Evolutionary conservation across 2,113 vertebrate species (phyloP).

Genomic region (Gavia stellata): DNA sequence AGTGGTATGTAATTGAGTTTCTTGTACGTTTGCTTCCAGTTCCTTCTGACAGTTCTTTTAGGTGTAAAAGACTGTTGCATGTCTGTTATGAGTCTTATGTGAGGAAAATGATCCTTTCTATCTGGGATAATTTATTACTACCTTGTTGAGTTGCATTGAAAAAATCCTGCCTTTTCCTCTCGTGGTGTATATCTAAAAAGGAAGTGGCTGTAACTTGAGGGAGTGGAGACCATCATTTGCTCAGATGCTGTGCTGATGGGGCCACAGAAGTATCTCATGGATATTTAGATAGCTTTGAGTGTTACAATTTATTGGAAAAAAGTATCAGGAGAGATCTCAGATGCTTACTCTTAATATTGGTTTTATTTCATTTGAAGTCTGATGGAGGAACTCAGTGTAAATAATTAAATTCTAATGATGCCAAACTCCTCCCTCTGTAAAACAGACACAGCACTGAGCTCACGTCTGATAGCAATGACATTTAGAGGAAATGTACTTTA

Average conservation of each 20-base stretch:
- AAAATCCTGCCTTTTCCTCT: background rate
- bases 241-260: background rate
- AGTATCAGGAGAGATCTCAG: background rate
- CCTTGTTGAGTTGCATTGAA: background rate
- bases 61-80: background rate
- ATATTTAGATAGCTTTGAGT: background rate
- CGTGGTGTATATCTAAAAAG: background rate
- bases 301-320: background rate
- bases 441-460: background rate
- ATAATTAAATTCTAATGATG: background rate
- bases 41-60: background rate
- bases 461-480: rapidly evolving
- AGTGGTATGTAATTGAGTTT: background rate
- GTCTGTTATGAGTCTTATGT: background rate
- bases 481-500: background rate
- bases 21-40: background rate
- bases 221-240: background rate
- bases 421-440: background rate
- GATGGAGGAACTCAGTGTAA: background rate
- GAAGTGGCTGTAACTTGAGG: background rate
- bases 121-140: background rate
- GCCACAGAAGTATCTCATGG: background rate
- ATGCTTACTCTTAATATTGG: background rate
- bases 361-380: background rate
- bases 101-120: background rate